phyloP scores from a whole-genome alignment of 2,113 vertebrate genomes.

The Pollimyrus isidori region DNA sequence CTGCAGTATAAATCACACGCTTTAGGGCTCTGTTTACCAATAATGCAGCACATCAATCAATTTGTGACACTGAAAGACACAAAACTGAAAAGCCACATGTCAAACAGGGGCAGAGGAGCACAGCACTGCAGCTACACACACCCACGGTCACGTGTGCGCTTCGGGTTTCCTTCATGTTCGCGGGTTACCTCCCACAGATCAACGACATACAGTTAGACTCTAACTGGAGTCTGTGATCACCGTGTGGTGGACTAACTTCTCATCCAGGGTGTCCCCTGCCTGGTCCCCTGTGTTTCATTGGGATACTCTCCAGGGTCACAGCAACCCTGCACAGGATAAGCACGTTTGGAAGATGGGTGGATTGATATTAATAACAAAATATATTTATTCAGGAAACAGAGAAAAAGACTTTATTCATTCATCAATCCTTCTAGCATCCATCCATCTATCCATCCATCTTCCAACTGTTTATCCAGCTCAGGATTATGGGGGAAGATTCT shows the following conservation, averaged over 20 bases:
- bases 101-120: background rate
- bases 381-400: background rate
- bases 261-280: background rate
- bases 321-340: background rate
- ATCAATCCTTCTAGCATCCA: no score
- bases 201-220: background rate
- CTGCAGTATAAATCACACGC: background rate
- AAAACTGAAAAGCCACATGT: background rate
- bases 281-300: background rate
- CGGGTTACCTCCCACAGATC: background rate
- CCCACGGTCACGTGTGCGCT: background rate
- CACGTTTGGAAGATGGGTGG: background rate
- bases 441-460: no score
- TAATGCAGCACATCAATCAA: background rate
- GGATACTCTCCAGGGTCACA: background rate
- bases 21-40: background rate
- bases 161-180: background rate
- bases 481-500: no score
- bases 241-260: background rate
- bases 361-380: background rate
- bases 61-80: background rate
- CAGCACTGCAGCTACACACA: background rate
- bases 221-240: background rate
- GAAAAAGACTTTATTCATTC: background rate
- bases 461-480: no score